Evolutionary conservation across 2,113 vertebrate genomes (phyloP), one percentile per base, ranked within the genome.

Genomic region (Coptodon bakossiorum): DNA sequence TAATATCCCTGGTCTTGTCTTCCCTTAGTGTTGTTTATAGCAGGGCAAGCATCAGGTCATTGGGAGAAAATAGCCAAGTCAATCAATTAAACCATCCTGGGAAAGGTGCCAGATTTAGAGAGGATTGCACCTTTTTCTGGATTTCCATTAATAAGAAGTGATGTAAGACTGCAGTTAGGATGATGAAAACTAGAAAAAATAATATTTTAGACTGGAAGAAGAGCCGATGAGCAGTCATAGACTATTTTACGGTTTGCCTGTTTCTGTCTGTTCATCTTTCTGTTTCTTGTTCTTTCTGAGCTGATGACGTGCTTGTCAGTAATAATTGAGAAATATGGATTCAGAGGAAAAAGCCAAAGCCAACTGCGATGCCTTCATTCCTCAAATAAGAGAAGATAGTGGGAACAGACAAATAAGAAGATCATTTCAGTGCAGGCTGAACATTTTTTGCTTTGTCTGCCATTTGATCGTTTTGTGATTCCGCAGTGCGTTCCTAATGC

Each of bases 1-100:
- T 92, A 81, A 90, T 82, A 76, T 68, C 36, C 36, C 6, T 3
- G 36, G 56, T 50, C 22, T 31, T 14, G 7, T 78, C 38, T 52
- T 48, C 48, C 57, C 66, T 52, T 56, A 34, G 6, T 56, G 36
- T 84, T 90, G 88, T 91, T 93, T 88, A 89, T 90, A 91, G 80
- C 86, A 10, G 27, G 68, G 76, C 43, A 88, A 81, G 92, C 81
- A 57, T 86, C 38, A 6, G 27, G 66, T 22, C 6, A 11, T 53
- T 5, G 19, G 13, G 63, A 83, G 48, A 82, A 91, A 89, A 92
- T 80, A 90, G 84, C 34, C 81, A 43, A 56, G 68, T 81, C 22
- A 87, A 81, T 92, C 68, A 87, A 45, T 88, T 90, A 81, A 81
- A 40, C 84, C 85, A 57, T 13, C 50, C n/a, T 54, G 82, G 61